Conservation (phyloP, 2,797 vertebrate species). For the Carcharodon carcharias region DNA sequence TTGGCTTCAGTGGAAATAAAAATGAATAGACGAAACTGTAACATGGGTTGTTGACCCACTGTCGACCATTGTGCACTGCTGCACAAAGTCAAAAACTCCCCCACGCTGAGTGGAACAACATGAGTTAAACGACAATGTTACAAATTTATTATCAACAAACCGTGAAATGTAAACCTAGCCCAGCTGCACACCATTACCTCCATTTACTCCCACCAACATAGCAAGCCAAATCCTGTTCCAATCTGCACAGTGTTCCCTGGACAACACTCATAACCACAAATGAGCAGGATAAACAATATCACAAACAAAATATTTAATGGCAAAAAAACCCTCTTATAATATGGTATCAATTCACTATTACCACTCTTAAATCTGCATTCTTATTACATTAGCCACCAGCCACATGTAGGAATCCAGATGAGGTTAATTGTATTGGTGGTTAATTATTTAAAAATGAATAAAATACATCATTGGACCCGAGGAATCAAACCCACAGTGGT, state of each 20-base stretch:
- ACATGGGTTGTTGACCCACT: background rate
- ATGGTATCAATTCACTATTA: background rate
- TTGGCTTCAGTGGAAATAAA: background rate
- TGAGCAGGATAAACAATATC: background rate
- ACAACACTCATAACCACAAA: background rate
- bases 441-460: background rate
- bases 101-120: background rate
- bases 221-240: background rate
- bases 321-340: background rate
- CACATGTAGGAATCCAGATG: background rate
- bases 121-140: background rate
- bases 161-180: background rate
- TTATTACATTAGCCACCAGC: background rate
- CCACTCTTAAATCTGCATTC: background rate
- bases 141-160: background rate
- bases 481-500: background rate
- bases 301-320: background rate
- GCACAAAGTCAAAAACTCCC: background rate
- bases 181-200: background rate
- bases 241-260: background rate
- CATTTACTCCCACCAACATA: background rate
- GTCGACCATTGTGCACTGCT: background rate
- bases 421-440: background rate
- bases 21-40: background rate
- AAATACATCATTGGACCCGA: no score